Evolutionary conservation across 1,140 invertebrate species (phyloP).

Genomic region (Diorhabda elongata): DNA sequence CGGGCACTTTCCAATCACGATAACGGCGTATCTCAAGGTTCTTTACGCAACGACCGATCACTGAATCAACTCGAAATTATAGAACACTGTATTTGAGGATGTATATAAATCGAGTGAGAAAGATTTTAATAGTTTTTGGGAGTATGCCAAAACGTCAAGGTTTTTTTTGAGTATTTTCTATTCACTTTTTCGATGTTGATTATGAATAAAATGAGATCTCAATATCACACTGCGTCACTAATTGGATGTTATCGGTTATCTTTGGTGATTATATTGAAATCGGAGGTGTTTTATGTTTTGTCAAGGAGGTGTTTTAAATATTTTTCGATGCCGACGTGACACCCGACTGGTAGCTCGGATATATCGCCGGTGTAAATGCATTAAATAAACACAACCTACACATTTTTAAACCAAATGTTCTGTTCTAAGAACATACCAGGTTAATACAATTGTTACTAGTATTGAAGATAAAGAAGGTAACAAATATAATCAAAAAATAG

Average conservation of each 20-base stretch:
- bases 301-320: not conserved
- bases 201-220: not conserved
- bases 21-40: not conserved
- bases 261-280: not conserved
- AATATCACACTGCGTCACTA: not conserved
- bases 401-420: no score
- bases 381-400: not conserved
- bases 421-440: no score
- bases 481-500: no score
- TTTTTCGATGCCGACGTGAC: not conserved
- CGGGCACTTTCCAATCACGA: not conserved
- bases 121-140: slow-evolving; percentile 1
- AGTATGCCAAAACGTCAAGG: not conserved
- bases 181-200: not conserved
- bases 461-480: no score
- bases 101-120: not conserved
- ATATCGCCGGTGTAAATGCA: not conserved
- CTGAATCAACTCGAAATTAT: not conserved
- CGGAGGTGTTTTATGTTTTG: not conserved
- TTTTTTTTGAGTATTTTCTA: not conserved
- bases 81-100: not conserved
- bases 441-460: no score
- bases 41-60: not conserved
- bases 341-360: not conserved
- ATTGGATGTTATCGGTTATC: not conserved